Evolutionary conservation across 2,797 vertebrate species (phyloP).

Genomic region (Chromobotia macracanthus): DNA sequence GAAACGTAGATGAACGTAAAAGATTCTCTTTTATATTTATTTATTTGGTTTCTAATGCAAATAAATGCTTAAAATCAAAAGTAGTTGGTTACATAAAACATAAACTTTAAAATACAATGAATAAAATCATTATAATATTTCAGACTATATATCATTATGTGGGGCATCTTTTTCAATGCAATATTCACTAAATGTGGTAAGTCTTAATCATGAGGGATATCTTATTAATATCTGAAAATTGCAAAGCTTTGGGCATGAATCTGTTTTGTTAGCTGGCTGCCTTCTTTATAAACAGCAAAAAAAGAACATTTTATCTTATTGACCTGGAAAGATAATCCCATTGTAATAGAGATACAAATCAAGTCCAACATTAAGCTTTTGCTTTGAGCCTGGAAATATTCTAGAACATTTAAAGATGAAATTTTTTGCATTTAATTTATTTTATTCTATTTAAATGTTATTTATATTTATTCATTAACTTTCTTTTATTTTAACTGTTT

Average conservation of each 20-base stretch:
- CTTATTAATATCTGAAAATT: constrained; percentile 20
- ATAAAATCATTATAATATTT: neutral
- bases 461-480: neutral
- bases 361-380: constrained; percentile 28
- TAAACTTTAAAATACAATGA: neutral
- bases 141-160: neutral
- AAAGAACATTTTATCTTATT: constrained; percentile 35
- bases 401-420: neutral
- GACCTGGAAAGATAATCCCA: constrained; percentile 26
- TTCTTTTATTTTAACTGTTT: neutral
- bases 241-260: constrained; percentile 30
- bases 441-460: neutral
- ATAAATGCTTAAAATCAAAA: neutral
- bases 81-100: neutral
- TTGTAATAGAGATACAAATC: constrained; percentile 39
- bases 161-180: constrained; percentile 3
- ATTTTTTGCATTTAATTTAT: neutral
- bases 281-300: constrained; percentile 19
- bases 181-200: constrained; percentile 3
- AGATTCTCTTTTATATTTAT: neutral
- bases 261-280: constrained; percentile 20
- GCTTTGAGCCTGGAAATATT: constrained; percentile 38
- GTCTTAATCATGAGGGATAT: constrained; percentile 16
- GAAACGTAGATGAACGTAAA: neutral
- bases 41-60: neutral